Evolutionary conservation across 2,888 invertebrate genomes (phyloP).

Genomic region (Hoplodrina ambigua): DNA sequence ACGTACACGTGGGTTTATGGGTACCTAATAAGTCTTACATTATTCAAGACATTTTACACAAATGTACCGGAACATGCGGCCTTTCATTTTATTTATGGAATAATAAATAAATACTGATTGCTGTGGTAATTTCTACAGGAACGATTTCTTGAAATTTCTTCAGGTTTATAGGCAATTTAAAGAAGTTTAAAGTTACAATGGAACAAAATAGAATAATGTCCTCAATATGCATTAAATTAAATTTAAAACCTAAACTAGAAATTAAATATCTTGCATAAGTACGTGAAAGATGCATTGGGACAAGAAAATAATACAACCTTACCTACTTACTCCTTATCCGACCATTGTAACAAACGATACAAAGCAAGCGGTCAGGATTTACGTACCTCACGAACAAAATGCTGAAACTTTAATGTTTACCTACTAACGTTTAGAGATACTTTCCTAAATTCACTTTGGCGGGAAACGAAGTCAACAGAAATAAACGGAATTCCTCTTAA

Average conservation of each 20-base stretch:
- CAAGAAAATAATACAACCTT: constrained; percentile 29
- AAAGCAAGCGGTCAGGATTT: constrained; percentile 36
- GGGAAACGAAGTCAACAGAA: constrained; percentile 50
- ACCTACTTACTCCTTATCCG: constrained; percentile 11
- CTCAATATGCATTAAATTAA: constrained; percentile 14
- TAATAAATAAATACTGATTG: constrained; percentile 17
- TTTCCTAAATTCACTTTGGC: constrained; percentile 49
- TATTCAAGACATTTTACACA: constrained; percentile 38
- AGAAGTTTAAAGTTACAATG: constrained; percentile 1
- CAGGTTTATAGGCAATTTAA: neutral
- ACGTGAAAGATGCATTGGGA: constrained; percentile 32
- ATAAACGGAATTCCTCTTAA: constrained; percentile 53
- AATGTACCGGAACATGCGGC: neutral
- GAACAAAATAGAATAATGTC: neutral
- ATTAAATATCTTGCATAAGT: constrained; percentile 29
- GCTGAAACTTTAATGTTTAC: constrained; percentile 36
- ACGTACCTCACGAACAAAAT: constrained; percentile 39
- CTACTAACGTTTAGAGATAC: constrained; percentile 49
- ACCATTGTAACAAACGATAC: constrained; percentile 51
- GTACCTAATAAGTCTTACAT: constrained; percentile 21
- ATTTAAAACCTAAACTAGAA: constrained; percentile 16
- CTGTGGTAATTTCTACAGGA: neutral
- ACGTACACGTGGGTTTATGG: neutral
- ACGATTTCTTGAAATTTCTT: neutral
- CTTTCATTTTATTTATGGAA: constrained; percentile 30